Base-by-base conservation (phyloP, 2,888 invertebrate genomes). In the Brachylomia viminalis region DNA sequence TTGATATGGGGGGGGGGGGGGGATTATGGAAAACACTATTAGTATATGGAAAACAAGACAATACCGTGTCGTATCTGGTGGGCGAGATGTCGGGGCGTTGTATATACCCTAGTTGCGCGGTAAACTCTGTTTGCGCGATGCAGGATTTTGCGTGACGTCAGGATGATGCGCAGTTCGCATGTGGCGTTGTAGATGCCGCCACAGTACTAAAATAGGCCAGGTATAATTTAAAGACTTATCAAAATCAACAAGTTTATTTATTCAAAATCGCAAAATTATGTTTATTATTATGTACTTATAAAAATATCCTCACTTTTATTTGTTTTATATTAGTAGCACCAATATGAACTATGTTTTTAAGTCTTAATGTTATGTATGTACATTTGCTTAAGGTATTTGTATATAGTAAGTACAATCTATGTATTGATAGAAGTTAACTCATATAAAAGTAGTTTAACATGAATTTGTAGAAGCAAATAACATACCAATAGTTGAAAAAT, bases 321-420 rank as follows among this genome's bases (percentile, higher is more conserved):
- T 49, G 72, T 86, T 85, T 80, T 59, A 59, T 67, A 80, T 61
- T 76, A 87, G 79, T 92, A 92, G 92, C 92, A 92, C 92, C 92
- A 91, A 89, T 78, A 84, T 75, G 77, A 84, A 88, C 84, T 88
- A 89, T 85, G 87, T 89, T 83, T 79, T 69, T 76, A 85, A 86
- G 83, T 88, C 88, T 88, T 83, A 66, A 64, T 82, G 5, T 77
- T 79, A 81, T 75, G 71, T 79, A 81, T 75, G 71, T 81, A 80
- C 70, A 81, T 80, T 77, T 49, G 81, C 84, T 81, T 75, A 64
- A 52, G 17, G 75, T 71, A 45, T 61, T 49, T 72, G 30, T 61
- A 66, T 68, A 71, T n/a, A 30, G 52, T 81, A 87, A 80, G 76
- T 83, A 87, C 75, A 82, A 59, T 59, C 17, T 38, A 61, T 59